Evolutionary conservation across 2,797 vertebrate species (phyloP).

Genomic region (Sebastes diploproa): DNA sequence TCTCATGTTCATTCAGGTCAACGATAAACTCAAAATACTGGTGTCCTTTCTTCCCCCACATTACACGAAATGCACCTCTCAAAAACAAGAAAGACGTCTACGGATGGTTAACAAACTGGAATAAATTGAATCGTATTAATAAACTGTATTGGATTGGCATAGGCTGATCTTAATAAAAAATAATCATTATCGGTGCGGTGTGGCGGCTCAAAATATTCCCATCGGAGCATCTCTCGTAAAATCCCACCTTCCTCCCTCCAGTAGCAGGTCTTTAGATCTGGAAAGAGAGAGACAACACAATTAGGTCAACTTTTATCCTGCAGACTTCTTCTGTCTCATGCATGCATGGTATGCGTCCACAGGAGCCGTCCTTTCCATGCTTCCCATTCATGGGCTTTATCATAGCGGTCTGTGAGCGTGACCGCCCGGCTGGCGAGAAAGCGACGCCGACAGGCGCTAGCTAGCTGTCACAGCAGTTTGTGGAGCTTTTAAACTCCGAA

Average conservation of each 20-base stretch:
- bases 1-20: conserved; percentile 8
- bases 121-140: conserved; percentile 37
- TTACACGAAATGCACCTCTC: conserved; percentile 37
- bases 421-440: no score
- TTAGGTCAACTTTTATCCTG: no score
- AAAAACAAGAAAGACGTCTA: conserved; percentile 39
- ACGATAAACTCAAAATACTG: conserved; percentile 36
- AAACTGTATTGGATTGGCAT: conserved; percentile 57
- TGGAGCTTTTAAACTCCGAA: no score
- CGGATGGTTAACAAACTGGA: conserved; percentile 38
- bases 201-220: conserved; percentile 55
- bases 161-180: conserved; percentile 68
- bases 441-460: no score
- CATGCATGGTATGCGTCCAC: no score
- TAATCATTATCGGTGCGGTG: conserved; percentile 38
- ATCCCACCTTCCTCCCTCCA: conserved; percentile 48
- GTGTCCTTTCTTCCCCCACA: neutral
- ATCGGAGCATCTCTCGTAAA: conserved; percentile 61
- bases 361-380: no score
- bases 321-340: no score
- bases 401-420: no score
- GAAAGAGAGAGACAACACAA: neutral
- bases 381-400: no score
- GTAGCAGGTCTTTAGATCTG: conserved; percentile 73
- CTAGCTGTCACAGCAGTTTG: no score